These are phyloP conservation scores for Gymnarchus niloticus DNA, from an alignment of 2,113 vertebrate genomes.

Conservation along the genomic window DNA sequence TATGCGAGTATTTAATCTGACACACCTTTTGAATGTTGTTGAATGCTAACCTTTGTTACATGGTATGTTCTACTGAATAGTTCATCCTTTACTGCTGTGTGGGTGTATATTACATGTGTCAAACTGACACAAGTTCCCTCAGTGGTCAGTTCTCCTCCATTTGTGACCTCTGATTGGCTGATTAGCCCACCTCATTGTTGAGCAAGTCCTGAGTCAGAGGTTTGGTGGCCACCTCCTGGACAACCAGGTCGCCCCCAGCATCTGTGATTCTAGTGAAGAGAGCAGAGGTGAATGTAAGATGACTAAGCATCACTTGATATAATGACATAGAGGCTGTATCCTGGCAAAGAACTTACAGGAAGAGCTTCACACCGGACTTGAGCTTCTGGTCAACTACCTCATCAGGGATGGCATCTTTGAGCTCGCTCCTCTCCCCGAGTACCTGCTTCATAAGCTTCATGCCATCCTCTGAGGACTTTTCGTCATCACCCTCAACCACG, in stretches of 20 bases:
- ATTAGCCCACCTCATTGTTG: conserved; percentile 57
- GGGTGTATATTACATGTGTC: neutral
- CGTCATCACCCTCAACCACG: conserved; percentile 70
- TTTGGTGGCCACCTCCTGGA: conserved; percentile 67
- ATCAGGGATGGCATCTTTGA: conserved; percentile 62
- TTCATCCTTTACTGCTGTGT: neutral
- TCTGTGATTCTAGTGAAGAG: conserved; percentile 60
- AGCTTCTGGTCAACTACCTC: conserved; percentile 62
- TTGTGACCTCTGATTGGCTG: too few relatives aligned
- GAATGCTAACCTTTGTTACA: neutral
- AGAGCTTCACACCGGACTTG: conserved; percentile 70
- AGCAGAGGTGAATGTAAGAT: neutral
- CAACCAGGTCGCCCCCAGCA: conserved; percentile 63
- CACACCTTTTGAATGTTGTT: neutral
- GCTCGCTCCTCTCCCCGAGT: conserved; percentile 60
- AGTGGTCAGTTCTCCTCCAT: neutral
- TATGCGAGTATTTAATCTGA: neutral
- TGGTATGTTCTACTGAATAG: neutral
- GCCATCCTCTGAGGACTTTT: conserved; percentile 52
- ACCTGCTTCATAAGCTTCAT: conserved; percentile 65
- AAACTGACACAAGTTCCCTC: neutral
- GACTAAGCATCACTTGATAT: neutral
- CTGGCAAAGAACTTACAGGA: conserved; percentile 65
- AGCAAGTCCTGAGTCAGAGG: conserved; percentile 77
- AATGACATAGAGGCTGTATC: neutral